Base-by-base conservation (phyloP, 2,888 invertebrate species). In the Folsomia manolachei region DNA sequence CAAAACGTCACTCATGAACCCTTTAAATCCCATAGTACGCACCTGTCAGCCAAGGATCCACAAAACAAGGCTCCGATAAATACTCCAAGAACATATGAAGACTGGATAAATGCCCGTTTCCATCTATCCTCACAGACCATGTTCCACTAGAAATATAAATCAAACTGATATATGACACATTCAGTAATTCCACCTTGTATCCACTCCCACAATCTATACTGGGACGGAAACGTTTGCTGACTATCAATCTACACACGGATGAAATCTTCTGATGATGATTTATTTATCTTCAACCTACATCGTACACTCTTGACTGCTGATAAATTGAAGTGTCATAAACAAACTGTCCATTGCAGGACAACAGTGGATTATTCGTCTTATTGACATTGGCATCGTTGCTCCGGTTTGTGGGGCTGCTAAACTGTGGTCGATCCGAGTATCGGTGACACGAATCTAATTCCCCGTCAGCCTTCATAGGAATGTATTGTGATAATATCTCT, bases 81-180 rank as follows among this genome's bases (percentile, higher is more conserved):
- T 2, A 92, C 92, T 11, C 94, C 93, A 82, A 93, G 86, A 64
- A 74, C 74, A 24, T 74, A 74, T 56, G 71, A 63, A 0, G 74
- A 86, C 82, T 94, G 93, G 0, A 91, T 90, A 25, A 92, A 83
- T 1, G 93, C 90, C 0, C 91, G 91, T 89, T 90, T 90, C 93
- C 93, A 94, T 77, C 92, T 86, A 73, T 87, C 85, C 77, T 90
- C 88, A 82, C 94, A 94, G 0, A 94, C 91, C 71, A 93, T 88
- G 82, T 90, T 85, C 93, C 93, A 94, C 83, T 94, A 24, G 86
- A 85, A 63, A 83, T 67, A 66, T 69, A 60, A 70, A 70, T 63
- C 60, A 65, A 25, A 60, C 18, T n/a, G 23, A 19, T 21, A 65
- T 64, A 25, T 64, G 21, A 64, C 25, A 7, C n/a, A 18, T 39